Conservation (phyloP, 2,113 vertebrate species). For the Macrotis lagotis region DNA sequence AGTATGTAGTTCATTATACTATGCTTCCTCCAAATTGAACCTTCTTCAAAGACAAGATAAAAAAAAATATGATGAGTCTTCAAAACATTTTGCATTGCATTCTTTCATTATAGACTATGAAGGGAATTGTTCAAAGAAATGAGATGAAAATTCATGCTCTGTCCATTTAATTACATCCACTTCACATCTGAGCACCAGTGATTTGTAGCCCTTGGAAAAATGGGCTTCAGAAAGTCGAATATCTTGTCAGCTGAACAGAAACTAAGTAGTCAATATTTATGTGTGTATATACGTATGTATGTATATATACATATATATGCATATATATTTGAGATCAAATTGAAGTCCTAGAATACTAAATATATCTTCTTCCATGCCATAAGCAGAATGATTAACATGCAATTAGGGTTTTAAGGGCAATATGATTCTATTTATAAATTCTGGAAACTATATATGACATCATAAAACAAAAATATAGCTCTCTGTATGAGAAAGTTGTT, state of each 20-base stretch:
- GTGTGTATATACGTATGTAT: no score
- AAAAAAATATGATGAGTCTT: neutral
- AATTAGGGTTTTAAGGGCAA: conserved; percentile 61
- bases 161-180: conserved; percentile 37
- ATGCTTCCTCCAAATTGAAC: conserved; percentile 27
- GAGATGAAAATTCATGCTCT: conserved; percentile 49
- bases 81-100: conserved; percentile 20
- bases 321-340: conserved; percentile 30
- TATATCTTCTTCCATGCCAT: conserved; percentile 60
- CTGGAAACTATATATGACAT: conserved; percentile 73
- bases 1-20: neutral
- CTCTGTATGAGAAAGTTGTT: conserved; percentile 68
- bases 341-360: conserved; percentile 56
- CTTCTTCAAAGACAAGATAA: conserved; percentile 10
- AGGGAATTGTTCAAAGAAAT: conserved; percentile 48
- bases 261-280: conserved; percentile 34
- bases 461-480: conserved; percentile 67
- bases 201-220: conserved; percentile 29
- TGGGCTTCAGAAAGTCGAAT: conserved; percentile 46
- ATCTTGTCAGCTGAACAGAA: conserved; percentile 48
- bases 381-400: conserved; percentile 61
- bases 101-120: conserved; percentile 35
- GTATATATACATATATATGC: neutral
- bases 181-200: conserved; percentile 46
- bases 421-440: conserved; percentile 68